Percentiles rank a stretch among this genome's conserved stretches.
Conservation (phyloP, 2,797 vertebrate species). For the Garrulus glandarius region DNA sequence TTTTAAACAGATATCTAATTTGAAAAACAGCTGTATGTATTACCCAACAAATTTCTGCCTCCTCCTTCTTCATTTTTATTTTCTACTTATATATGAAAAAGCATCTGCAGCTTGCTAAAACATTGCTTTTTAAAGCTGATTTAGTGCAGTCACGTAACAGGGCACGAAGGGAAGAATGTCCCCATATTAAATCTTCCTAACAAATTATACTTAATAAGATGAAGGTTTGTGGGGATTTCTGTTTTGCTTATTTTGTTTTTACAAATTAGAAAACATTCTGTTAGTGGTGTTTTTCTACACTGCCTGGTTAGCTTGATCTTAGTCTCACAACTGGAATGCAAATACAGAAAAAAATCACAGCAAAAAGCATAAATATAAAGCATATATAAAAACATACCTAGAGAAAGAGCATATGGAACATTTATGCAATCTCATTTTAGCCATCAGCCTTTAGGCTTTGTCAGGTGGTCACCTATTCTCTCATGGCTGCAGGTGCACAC, state of each 20-base stretch:
- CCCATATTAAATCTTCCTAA: background rate
- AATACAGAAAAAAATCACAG: background rate
- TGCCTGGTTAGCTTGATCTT: background rate
- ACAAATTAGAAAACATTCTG: background rate
- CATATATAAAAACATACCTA: background rate
- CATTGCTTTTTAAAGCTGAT: background rate
- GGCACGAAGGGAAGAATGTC: background rate
- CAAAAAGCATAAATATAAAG: background rate
- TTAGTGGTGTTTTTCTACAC: background rate
- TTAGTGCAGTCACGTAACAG: background rate
- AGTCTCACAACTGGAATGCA: background rate
- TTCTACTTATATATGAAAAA: background rate
- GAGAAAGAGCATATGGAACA: background rate
- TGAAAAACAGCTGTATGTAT: constrained; percentile 39
- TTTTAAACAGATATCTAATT: constrained; percentile 28
- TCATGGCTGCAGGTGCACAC: background rate
- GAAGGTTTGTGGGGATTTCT: background rate
- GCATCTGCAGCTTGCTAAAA: background rate
- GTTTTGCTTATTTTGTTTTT: background rate
- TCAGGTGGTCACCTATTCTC: background rate
- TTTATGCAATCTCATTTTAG: background rate
- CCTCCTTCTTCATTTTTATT: background rate
- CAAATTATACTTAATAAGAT: background rate
- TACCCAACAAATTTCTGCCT: background rate
- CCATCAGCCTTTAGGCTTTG: background rate